Evolutionary conservation across 1,140 invertebrate genomes (phyloP).

Genomic region (Anastrepha ludens): DNA sequence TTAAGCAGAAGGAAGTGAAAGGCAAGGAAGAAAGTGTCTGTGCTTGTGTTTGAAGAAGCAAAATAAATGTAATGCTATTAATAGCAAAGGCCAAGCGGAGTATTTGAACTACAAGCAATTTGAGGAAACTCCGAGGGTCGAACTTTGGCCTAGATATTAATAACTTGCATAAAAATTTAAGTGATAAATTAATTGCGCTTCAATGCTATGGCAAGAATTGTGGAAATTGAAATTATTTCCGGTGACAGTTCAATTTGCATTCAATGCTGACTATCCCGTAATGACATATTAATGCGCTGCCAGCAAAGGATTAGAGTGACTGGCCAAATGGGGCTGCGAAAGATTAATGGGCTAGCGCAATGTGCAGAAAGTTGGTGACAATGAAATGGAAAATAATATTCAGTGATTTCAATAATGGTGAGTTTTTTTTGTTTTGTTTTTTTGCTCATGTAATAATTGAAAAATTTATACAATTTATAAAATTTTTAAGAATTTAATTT

Average conservation of each 20-base stretch:
- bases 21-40: neutral
- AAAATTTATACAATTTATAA: too few species aligned
- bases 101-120: neutral
- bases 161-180: constrained; percentile 38
- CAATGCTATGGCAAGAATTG: neutral
- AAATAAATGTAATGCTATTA: neutral
- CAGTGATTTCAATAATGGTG: too few species aligned
- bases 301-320: neutral
- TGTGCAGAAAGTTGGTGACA: too few species aligned
- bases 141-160: neutral
- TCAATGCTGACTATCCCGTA: neutral
- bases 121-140: neutral
- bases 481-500: too few species aligned
- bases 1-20: neutral
- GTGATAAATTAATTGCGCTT: constrained; percentile 27
- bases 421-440: too few species aligned
- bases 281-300: constrained; percentile 31
- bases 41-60: neutral
- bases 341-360: neutral
- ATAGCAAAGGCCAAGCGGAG: neutral
- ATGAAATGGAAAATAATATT: neutral
- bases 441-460: too few species aligned
- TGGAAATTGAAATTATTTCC: constrained; percentile 30
- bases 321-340: neutral
- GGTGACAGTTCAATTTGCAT: constrained; percentile 42